A percentile compares a stretch with the other conserved stretches of the same genome.
phyloP scores from a whole-genome alignment of 2,797 vertebrate genomes.

The Sebastes trivittatus region DNA sequence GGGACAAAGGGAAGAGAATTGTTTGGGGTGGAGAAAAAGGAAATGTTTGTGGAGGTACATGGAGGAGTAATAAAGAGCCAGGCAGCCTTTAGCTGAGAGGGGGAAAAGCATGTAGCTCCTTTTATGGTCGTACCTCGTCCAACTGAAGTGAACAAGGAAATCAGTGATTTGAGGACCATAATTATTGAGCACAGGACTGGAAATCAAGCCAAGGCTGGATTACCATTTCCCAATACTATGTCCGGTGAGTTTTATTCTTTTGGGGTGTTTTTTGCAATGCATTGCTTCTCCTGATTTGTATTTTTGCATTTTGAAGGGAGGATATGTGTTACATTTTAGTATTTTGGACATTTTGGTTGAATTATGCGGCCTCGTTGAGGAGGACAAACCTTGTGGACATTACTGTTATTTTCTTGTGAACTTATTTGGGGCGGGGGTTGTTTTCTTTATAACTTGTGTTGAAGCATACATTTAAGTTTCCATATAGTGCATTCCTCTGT shows the following conservation, averaged over 20 bases:
- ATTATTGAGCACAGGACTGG: not conserved
- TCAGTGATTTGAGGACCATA: not conserved
- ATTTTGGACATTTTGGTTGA: no score
- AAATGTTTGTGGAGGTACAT: not conserved
- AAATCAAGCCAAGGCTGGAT: not conserved
- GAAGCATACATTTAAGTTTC: not conserved
- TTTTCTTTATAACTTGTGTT: not conserved
- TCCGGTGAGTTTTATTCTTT: rapidly evolving
- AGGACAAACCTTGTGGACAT: no score
- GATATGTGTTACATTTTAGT: not conserved
- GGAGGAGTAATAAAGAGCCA: not conserved
- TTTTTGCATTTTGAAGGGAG: not conserved
- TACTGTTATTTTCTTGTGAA: not conserved
- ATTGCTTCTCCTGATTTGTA: not conserved
- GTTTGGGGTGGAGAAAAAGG: not conserved
- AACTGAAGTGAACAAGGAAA: not conserved
- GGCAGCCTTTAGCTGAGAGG: rapidly evolving
- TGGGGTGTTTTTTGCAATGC: not conserved
- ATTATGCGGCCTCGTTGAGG: no score
- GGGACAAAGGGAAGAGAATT: not conserved
- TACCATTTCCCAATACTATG: not conserved
- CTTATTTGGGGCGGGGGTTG: not conserved
- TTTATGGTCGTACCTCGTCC: not conserved
- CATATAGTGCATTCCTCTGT: not conserved
- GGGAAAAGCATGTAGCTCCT: not conserved